Percentiles rank a stretch among this genome's conserved stretches.
These are phyloP conservation scores for Amphibalanus amphitrite DNA, from an alignment of 1,140 invertebrate genomes.

Conservation along the genomic window DNA sequence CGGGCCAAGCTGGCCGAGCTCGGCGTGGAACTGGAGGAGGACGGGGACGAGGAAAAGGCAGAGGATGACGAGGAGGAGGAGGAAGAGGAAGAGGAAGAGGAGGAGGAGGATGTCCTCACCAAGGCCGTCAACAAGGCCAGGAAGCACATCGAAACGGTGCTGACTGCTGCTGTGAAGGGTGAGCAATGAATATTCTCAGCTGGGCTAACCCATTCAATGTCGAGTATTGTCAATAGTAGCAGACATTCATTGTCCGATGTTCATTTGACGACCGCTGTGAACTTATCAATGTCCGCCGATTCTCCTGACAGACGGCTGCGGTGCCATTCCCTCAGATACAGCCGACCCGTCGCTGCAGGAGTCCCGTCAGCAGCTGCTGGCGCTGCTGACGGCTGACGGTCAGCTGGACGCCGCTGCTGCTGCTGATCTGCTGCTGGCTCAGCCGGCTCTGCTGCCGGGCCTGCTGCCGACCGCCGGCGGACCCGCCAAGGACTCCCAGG, in stretches of 20 bases:
- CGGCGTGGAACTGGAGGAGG: constrained; percentile 19
- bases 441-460: not conserved
- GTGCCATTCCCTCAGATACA: too few relatives aligned
- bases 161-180: not conserved
- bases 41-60: constrained; percentile 15
- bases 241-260: too few relatives aligned
- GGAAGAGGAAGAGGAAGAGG: constrained; percentile 23
- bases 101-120: constrained; percentile 10
- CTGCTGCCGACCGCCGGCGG: not conserved
- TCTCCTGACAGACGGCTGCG: too few relatives aligned
- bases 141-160: not conserved
- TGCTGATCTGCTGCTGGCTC: not conserved
- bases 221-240: too few relatives aligned
- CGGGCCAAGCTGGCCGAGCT: constrained; percentile 38
- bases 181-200: too few relatives aligned
- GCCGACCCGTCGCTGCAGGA: not conserved
- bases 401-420: not conserved
- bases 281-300: too few relatives aligned
- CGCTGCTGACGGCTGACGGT: not conserved
- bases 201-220: too few relatives aligned
- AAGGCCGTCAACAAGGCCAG: not conserved
- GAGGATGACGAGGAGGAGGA: constrained; percentile 20
- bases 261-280: too few relatives aligned
- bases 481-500: too few relatives aligned
- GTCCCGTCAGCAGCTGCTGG: not conserved